Evolutionary conservation across 1,140 invertebrate species (phyloP).

Genomic region (Drosophila punjabiensis): DNA sequence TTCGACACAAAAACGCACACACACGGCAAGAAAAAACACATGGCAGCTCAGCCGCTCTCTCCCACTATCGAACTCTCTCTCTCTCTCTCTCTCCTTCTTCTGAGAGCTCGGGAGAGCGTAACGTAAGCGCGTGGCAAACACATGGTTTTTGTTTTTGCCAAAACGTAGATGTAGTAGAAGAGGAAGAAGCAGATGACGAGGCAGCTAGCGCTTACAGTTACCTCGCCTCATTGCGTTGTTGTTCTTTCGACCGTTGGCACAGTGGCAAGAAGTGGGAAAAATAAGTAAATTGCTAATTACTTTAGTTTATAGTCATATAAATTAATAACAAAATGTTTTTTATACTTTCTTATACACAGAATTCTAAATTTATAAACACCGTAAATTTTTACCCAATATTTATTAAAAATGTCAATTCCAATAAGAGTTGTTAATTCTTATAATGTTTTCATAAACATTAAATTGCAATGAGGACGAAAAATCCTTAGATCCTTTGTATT

Average conservation of each 20-base stretch:
- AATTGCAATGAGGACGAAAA: not conserved
- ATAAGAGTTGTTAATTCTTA: not conserved
- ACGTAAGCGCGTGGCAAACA: conserved; percentile 77
- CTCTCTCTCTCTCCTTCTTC: not conserved
- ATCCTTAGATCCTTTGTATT: not conserved
- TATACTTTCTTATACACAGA: not conserved
- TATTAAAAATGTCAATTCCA: not conserved
- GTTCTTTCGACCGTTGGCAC: conserved; percentile 15
- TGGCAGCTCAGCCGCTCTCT: conserved; percentile 9
- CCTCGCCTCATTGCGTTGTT: conserved; percentile 25
- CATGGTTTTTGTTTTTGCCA: conserved; percentile 82
- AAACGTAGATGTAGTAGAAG: conserved; percentile 52
- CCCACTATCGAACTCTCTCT: not conserved
- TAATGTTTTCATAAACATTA: not conserved
- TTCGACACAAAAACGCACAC: conserved; percentile 13
- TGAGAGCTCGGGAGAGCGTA: conserved; percentile 30
- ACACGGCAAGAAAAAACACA: conserved; percentile 43
- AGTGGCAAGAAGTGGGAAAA: conserved; percentile 5
- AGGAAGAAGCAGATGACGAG: conserved; percentile 51
- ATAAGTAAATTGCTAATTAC: not conserved
- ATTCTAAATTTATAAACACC: too few relatives aligned
- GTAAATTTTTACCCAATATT: too few relatives aligned
- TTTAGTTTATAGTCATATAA: not conserved
- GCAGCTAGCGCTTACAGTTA: conserved; percentile 66
- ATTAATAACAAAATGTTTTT: not conserved